Percentiles rank a stretch among this genome's conserved stretches.
These are phyloP conservation scores for Drosophila hydei DNA, from an alignment of 1,140 invertebrate genomes.

Conservation along the genomic window DNA sequence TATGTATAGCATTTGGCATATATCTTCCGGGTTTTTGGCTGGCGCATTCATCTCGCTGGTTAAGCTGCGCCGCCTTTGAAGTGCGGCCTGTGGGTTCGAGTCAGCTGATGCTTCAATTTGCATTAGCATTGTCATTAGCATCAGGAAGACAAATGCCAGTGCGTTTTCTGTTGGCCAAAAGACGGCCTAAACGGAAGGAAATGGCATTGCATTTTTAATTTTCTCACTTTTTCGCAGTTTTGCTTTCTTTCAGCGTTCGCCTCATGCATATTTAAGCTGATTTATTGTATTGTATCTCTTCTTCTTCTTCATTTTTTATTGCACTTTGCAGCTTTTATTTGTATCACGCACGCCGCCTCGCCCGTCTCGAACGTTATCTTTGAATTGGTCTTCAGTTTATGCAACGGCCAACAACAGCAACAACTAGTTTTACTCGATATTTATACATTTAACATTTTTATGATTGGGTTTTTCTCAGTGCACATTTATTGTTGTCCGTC, in stretches of 20 bases:
- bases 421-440: slow-evolving; percentile 41
- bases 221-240: slow-evolving; percentile 34
- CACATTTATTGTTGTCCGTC: slow-evolving; percentile 26
- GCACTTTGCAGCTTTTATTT: slow-evolving; percentile 59
- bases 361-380: slow-evolving; percentile 3
- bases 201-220: slow-evolving; percentile 70
- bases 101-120: background rate
- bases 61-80: background rate
- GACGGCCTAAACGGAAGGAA: slow-evolving; percentile 67
- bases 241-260: slow-evolving; percentile 8
- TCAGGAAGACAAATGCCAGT: slow-evolving; percentile 67
- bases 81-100: background rate
- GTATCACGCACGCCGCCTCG: slow-evolving; percentile 58
- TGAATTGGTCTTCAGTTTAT: slow-evolving; percentile 43
- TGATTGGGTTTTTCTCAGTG: slow-evolving; percentile 17
- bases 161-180: slow-evolving; percentile 39
- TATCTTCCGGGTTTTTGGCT: slow-evolving; percentile 3
- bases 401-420: slow-evolving; percentile 44
- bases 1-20: background rate
- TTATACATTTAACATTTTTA: slow-evolving; percentile 19
- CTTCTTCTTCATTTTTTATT: slow-evolving; percentile 24
- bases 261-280: slow-evolving; percentile 74
- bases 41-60: too few species aligned
- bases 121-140: background rate
- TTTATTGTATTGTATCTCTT: slow-evolving; percentile 65